Base-by-base conservation (phyloP, 2,113 vertebrate genomes). In the Danionella cerebrum region DNA sequence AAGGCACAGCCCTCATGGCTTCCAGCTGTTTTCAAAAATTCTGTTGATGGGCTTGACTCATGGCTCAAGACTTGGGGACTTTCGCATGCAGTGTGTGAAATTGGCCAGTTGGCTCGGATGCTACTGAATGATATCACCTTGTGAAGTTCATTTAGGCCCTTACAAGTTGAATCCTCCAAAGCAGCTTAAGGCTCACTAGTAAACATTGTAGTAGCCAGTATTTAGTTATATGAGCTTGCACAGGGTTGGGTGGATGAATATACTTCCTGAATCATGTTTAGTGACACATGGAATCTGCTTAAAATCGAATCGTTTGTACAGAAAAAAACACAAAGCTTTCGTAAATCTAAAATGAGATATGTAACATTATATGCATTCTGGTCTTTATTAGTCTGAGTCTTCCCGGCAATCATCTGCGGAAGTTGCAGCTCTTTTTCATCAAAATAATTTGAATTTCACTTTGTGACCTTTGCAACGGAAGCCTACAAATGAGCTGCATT, bases 81-180 rank as follows among this genome's bases (percentile, higher is more conserved):
- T 71, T 80, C 71, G 14, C 79, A 77, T 72, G 79, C 75, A 79
- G 63, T 33, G 38, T 51, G 71, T 66, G 57, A 63, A n/a, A 74
- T 76, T 73, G 74, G 84, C 81, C 79, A 74, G 73, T 76, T 58
- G 84, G 82, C 78, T 82, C 77, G 87, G 78, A 87, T 86, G 85
- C 79, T 78, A 66, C 78, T 81, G 80, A 66, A 78, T 81, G 80
- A 87, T 87, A 87, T 84, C 80, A 83, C 74, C 77, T 78, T 36
- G 57, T 77, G 76, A 87, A 78, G 85, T 80, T 84, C 82, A 85
- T 60, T 55, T 54, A 54, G 70, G 66, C 55, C 50, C 62, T 54
- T 60, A 29, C 62, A 31, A 12, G 45, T 39, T 24, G 21, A 27
- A 64, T 60, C 33, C 35, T 51, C 21, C 14, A 60, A 67, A 62